Base-by-base conservation (phyloP, 2,113 vertebrate species). In the Chlorodrepanis virens region DNA sequence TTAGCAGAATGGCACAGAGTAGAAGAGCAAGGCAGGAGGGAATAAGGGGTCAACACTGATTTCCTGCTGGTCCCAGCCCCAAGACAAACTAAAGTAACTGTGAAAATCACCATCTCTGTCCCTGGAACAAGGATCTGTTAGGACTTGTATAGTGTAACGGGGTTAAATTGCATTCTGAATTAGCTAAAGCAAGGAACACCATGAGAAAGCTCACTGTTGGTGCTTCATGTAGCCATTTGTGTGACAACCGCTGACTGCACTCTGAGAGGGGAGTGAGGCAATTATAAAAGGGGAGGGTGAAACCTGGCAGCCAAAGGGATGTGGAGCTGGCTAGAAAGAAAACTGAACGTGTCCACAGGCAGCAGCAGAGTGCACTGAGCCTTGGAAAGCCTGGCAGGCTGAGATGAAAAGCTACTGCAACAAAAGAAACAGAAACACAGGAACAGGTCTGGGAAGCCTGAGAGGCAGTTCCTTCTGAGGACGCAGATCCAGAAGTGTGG, bases 81-180 rank as follows among this genome's bases (percentile, higher is more conserved):
- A 22, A 27, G 19, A 56, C 6, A 77, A 54, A 87, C 42, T 57
- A 27, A 82, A 76, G 9, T 8, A 76, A 28, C 27, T 42, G 35
- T 71, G 35, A 54, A 93, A 94, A 91, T 57, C 54, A 61, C 64
- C 47, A 87, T 42, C 24, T 14, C 21, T 22, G 50, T 53, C 14
- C 27, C 6, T 37, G 22, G 19, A 10, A 72, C 7, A 56, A 91
- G 31, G 57, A 77, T 11, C 2, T 29, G 40, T 28, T 20, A 76
- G 29, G 29, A 56, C 20, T 54, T 0, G 0, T 57, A 24, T 0
- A 2, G 20, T 42, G 20, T 14, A 37, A 27, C 10, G 6, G 10
- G 12, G 11, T 2, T 5, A 82, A 70, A 83, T 24, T 20, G 11
- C 45, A 49, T 52, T 72, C 44, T 83, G 63, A 77, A 47, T 64